Evolutionary conservation across 2,113 vertebrate species (phyloP), one percentile per base, ranked within the genome.

Genomic region (Uria aalge): DNA sequence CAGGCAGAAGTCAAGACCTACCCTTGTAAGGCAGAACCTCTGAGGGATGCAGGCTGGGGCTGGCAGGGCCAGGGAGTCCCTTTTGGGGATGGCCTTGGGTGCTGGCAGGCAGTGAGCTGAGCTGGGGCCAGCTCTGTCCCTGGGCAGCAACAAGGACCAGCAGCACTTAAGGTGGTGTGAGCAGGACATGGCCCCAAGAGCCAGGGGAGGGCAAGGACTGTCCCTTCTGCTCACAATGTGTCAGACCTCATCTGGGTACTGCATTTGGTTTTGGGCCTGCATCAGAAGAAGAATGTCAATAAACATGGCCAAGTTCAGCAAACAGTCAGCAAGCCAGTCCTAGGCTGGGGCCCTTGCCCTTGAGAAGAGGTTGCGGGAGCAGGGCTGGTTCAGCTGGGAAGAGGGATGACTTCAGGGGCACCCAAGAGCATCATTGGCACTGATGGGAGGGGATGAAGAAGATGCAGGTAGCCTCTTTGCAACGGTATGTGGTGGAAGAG

Each of bases 311-410:
- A 71, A 63, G 13, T 57, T 57, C 50, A 76, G 27, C 63, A 71
- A 69, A 48, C 30, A 69, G 6, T 17, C 29, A 83, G 27, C 24
- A 59, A 26, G 34, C 22, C 16, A 53, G 29, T 22, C 23, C 8
- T 64, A 27, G 15, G 32, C 6, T n/a, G n/a, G 6, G 66, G 56
- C 6, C 36, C 8, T 32, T 55, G 48, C 6, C 48, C 26, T 83
- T 24, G 2, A 41, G 27, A 27, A 57, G 11, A 71, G 14, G 7
- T 36, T 81, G 32, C 0, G 0, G 48, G 15, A 57, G 4, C 6
- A 62, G 18, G 15, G 11, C 27, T 77, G 9, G 6, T 74, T 69
- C 40, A 88, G 21, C 13, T 71, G 8, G 12, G 20, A 66, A 36
- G 40, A 47, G 1, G 2, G 3, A 6, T 52, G 8, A 9, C 55